A percentile compares a stretch with the other conserved stretches of the same genome.
These are phyloP conservation scores for Drosophila rubida DNA, from an alignment of 2,888 invertebrate species.

Conservation along the genomic window DNA sequence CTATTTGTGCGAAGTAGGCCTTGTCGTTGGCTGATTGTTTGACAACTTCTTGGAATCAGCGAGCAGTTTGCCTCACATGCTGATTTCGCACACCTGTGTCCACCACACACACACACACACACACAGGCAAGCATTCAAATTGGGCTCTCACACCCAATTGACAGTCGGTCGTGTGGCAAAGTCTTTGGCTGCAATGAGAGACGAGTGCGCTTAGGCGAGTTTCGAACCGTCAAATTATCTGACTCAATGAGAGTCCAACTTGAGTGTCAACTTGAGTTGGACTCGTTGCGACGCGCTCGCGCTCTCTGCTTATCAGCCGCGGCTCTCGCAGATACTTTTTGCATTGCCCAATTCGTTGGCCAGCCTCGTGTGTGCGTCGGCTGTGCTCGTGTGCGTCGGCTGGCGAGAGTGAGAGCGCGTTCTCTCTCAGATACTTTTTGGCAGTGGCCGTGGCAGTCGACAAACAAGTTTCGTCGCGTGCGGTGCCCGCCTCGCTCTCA, in stretches of 20 bases:
- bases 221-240: slow-evolving; percentile 61
- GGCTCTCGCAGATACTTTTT: slow-evolving; percentile 40
- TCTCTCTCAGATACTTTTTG: slow-evolving; percentile 28
- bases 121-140: slow-evolving; percentile 13
- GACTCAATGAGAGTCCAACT: slow-evolving; percentile 69
- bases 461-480: slow-evolving; percentile 60
- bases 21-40: slow-evolving; percentile 2
- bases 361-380: slow-evolving; percentile 26
- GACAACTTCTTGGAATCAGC: slow-evolving; percentile 30
- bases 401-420: slow-evolving; percentile 15
- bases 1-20: background rate
- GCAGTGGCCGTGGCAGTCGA: slow-evolving; percentile 33
- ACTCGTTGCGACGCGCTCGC: slow-evolving; percentile 9
- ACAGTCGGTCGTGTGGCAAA: slow-evolving; percentile 20
- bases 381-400: slow-evolving; percentile 27
- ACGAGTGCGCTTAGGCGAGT: slow-evolving; percentile 39
- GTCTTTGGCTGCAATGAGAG: slow-evolving; percentile 28
- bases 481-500: slow-evolving; percentile 50
- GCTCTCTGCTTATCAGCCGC: slow-evolving; percentile 36
- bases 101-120: slow-evolving; percentile 10
- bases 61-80: slow-evolving; percentile 15
- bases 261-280: slow-evolving; percentile 49
- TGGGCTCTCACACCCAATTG: slow-evolving; percentile 8
- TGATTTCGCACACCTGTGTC: slow-evolving; percentile 44
- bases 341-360: slow-evolving; percentile 41